Base-by-base conservation (phyloP, 2,888 invertebrate species). In the Cerceris rybyensis region DNA sequence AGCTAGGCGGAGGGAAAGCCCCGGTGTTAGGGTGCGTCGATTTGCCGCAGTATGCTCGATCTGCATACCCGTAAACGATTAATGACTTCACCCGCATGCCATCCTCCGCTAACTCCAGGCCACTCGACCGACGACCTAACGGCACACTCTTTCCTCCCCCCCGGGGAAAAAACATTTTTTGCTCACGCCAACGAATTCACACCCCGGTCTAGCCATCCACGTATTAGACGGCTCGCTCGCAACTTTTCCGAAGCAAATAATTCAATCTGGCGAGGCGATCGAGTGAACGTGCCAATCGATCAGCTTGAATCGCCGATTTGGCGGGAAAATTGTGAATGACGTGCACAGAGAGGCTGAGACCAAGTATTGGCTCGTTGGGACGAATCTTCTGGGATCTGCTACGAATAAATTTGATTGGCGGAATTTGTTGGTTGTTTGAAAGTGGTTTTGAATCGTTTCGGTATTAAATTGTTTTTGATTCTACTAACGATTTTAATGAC, bases 201-300 rank as follows among this genome's bases (percentile, higher is more conserved):
- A 13, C 54, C n/a, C 41, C n/a, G 28, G 8, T 17, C 6, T 8
- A 9, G 13, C 8, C 13, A 28, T 28, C 41, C n/a, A 7, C 41
- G 58, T 41, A 58, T 41, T 41, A 58, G 41, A 41, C n/a, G 58
- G 5, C 17, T 9, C 8, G 28, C 28, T 1, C 55, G 41, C 67
- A 84, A 85, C 75, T 86, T 86, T 79, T 52, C 74, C 77, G 72
- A 76, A 57, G 71, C 83, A 82, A 84, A 87, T 87, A 83, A 87
- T 87, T 86, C 84, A 87, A 86, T 86, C 82, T 81, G 76, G 71
- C 58, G 77, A 46, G 4, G 42, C 59, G 59, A 71, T 57, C 61
- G 49, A 17, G 50, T 17, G 39, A 39, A 7, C 49, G 11, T 13
- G 6, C 1, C 9, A 13, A 17, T n/a, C 50, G 7, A 11, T 0